Evolutionary conservation across 1,140 invertebrate species (phyloP).

Genomic region (Hyles euphorbiae): DNA sequence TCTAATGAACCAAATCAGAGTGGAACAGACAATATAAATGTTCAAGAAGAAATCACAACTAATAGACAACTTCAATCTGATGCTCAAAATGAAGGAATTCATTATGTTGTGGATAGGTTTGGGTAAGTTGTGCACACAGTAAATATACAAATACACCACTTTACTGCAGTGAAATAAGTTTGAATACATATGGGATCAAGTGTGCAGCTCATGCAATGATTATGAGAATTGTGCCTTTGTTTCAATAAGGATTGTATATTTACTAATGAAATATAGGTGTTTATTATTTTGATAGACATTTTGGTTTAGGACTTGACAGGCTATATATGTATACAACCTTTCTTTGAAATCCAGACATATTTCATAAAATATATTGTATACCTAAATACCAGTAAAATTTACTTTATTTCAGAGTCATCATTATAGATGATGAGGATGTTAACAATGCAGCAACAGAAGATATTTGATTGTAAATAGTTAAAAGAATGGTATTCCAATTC

Average conservation of each 20-base stretch:
- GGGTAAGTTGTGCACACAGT: not conserved
- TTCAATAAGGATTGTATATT: no score
- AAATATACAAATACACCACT: not conserved
- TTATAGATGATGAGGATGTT: not conserved
- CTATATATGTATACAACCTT: no score
- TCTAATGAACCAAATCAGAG: not conserved
- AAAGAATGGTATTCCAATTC: no score
- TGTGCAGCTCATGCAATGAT: no score
- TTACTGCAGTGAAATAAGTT: not conserved
- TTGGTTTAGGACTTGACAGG: no score
- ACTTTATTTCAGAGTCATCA: conserved; percentile 1
- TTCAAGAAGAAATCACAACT: not conserved
- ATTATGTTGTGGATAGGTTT: conserved; percentile 3
- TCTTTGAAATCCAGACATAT: no score
- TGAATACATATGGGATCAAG: no score
- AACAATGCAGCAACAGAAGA: not conserved
- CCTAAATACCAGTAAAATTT: not conserved
- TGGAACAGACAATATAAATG: not conserved
- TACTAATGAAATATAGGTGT: no score
- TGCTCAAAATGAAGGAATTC: not conserved
- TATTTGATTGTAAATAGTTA: not conserved
- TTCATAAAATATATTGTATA: no score
- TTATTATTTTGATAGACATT: no score
- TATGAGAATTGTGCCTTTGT: no score
- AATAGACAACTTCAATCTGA: not conserved